Conservation (phyloP, 2,797 vertebrate genomes). For the Eutrigla gurnardus region DNA sequence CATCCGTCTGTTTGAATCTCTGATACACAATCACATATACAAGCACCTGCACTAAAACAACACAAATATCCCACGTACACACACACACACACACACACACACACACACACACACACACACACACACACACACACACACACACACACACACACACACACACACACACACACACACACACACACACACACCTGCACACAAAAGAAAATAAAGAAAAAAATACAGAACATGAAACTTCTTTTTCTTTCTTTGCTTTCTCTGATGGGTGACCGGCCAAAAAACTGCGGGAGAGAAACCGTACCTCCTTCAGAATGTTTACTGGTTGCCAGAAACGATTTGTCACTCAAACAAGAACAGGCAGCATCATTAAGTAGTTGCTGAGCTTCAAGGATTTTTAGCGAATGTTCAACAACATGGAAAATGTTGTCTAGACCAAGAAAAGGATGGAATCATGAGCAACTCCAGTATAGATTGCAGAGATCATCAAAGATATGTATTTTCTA, state of each 20-base stretch:
- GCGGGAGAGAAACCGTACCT: background rate
- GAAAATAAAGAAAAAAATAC: constrained; percentile 13
- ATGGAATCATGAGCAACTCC: background rate
- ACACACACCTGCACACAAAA: constrained; percentile 21
- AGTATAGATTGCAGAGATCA: background rate
- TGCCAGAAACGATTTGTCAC: constrained; percentile 26
- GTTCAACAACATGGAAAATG: background rate
- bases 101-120: constrained; percentile 13
- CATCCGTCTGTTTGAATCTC: constrained; percentile 64
- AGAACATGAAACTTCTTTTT: constrained; percentile 15
- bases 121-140: constrained; percentile 23
- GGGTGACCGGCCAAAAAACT: constrained; percentile 28
- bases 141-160: background rate
- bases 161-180: background rate
- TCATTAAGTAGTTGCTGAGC: background rate
- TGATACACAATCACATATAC: constrained; percentile 18
- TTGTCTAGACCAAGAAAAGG: constrained; percentile 8
- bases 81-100: constrained; percentile 19
- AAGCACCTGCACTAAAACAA: constrained; percentile 2
- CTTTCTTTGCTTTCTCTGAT: background rate
- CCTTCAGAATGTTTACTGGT: constrained; percentile 23
- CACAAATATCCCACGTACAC: background rate
- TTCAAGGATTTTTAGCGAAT: background rate
- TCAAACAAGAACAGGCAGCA: constrained; percentile 18
- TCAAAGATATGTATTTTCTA: background rate